A percentile compares a stretch with the other conserved stretches of the same genome.
Conservation (phyloP, 2,113 vertebrate species). For the Mellivora capensis region DNA sequence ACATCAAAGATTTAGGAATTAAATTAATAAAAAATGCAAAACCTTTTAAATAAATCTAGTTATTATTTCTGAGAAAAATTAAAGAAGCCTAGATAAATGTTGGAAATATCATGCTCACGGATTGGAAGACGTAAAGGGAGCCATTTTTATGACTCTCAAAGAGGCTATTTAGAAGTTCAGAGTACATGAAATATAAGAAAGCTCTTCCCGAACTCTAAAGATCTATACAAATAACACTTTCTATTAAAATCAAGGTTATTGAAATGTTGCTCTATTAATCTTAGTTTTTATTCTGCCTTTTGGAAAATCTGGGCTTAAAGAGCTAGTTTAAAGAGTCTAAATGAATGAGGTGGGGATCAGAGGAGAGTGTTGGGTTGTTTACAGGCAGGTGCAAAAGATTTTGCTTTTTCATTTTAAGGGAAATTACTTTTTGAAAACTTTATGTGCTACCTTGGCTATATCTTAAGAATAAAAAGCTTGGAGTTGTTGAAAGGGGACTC, state of each 20-base stretch:
- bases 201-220: background rate
- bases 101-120: background rate
- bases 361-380: background rate
- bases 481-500: background rate
- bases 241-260: background rate
- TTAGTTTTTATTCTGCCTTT: background rate
- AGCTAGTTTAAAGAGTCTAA: background rate
- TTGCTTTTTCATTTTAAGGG: constrained; percentile 44
- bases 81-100: background rate
- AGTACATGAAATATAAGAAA: background rate
- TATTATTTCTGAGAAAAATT: background rate
- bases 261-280: background rate
- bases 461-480: background rate
- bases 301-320: background rate
- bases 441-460: constrained; percentile 10
- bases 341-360: background rate
- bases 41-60: background rate
- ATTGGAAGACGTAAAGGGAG: background rate
- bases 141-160: background rate
- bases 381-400: background rate
- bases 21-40: background rate
- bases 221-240: background rate
- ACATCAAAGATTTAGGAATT: background rate
- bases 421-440: constrained; percentile 66
- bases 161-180: background rate